phyloP scores from a whole-genome alignment of 2,888 invertebrate genomes.

The Marasmarcha lunaedactyla region DNA sequence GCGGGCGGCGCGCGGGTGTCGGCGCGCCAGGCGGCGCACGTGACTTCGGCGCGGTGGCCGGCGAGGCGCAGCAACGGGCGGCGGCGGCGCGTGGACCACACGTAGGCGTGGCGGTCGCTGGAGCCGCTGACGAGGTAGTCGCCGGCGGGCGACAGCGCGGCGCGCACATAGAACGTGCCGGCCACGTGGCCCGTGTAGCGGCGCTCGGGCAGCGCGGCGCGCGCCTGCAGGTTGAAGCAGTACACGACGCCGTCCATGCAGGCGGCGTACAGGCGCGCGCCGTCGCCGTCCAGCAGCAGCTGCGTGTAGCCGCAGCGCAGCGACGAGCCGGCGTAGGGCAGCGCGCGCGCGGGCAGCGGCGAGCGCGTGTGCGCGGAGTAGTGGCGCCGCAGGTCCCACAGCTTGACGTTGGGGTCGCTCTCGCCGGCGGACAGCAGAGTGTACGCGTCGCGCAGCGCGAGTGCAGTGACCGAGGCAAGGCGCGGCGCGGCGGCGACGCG shows the following conservation, averaged over 20 bases:
- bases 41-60: conserved; percentile 89
- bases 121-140: conserved; percentile 89
- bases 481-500: conserved; percentile 58
- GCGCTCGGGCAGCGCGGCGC: conserved; percentile 73
- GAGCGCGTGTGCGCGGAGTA: conserved; percentile 69
- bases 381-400: conserved; percentile 33
- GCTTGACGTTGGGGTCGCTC: conserved; percentile 87
- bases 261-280: conserved; percentile 82
- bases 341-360: conserved; percentile 77
- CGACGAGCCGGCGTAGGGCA: conserved; percentile 81
- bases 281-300: conserved; percentile 17
- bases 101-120: conserved; percentile 86
- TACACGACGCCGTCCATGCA: conserved; percentile 90
- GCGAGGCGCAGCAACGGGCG: conserved; percentile 76
- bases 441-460: conserved; percentile 84
- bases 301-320: conserved; percentile 73
- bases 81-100: conserved; percentile 80
- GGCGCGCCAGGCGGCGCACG: conserved; percentile 85
- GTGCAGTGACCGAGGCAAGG: conserved; percentile 83
- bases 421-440: conserved; percentile 88
- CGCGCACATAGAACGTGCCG: conserved; percentile 87
- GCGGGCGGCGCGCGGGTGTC: conserved; percentile 42
- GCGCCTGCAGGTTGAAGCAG: conserved; percentile 82
- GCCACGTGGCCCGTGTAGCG: conserved; percentile 81
- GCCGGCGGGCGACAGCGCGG: conserved; percentile 84